Conservation (phyloP, 2,888 invertebrate species). For the Entomobrya multifasciata region DNA sequence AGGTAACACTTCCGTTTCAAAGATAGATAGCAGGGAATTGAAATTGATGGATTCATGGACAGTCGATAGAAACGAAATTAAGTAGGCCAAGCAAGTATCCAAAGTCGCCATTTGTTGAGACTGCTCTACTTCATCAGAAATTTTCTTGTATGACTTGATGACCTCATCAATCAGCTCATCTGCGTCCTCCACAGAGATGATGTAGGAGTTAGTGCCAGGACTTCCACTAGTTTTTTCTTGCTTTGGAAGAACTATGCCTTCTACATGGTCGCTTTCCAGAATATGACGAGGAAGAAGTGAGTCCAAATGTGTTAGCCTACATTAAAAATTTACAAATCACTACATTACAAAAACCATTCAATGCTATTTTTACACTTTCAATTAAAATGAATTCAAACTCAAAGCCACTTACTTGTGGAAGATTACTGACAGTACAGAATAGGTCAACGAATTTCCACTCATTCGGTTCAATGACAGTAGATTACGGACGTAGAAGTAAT, state of each 20-base stretch:
- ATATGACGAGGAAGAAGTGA: constrained; percentile 86
- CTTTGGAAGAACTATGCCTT: constrained; percentile 60
- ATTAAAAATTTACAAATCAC: too few relatives aligned
- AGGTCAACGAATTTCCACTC: constrained; percentile 86
- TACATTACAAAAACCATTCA: too few relatives aligned
- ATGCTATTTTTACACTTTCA: too few relatives aligned
- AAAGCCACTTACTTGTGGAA: constrained; percentile 90
- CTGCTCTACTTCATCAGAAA: constrained; percentile 47
- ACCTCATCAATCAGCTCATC: constrained; percentile 66
- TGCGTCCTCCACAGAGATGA: constrained; percentile 85
- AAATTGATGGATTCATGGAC: constrained; percentile 83
- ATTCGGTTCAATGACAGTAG: constrained; percentile 89
- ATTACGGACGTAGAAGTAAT: constrained; percentile 90
- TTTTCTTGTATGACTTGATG: constrained; percentile 53
- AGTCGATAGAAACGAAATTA: constrained; percentile 42
- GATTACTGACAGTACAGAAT: constrained; percentile 88
- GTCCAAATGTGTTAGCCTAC: constrained; percentile 89
- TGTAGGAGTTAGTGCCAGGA: constrained; percentile 81
- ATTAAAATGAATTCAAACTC: too few relatives aligned
- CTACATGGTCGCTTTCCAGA: constrained; percentile 81
- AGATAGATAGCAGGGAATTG: constrained; percentile 85
- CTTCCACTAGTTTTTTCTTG: constrained; percentile 45
- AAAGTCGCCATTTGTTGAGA: constrained; percentile 53
- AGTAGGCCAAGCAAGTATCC: constrained; percentile 47
- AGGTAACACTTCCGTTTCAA: constrained; percentile 90